Percentiles rank a stretch among this genome's conserved stretches.
These are phyloP conservation scores for Sebastes melanostomus DNA, from an alignment of 2,797 vertebrate genomes.

Conservation along the genomic window DNA sequence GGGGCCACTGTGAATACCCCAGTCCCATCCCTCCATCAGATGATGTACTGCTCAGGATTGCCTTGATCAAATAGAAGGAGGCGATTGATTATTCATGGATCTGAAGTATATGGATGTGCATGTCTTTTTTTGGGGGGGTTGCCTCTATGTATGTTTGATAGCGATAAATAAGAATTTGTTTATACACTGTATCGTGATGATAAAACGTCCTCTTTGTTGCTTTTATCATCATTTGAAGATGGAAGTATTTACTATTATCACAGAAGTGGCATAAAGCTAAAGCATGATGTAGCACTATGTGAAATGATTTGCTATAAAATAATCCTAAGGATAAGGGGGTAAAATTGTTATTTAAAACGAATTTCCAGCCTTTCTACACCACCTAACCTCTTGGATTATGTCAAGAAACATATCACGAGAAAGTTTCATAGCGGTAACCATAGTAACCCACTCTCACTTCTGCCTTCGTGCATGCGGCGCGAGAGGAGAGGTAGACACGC, in stretches of 20 bases:
- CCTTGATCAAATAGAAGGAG: conserved; percentile 28
- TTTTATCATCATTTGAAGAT: not conserved
- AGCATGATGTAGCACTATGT: not conserved
- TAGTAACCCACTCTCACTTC: not conserved
- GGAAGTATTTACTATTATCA: not conserved
- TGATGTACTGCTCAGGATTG: conserved; percentile 4
- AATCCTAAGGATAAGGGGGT: not conserved
- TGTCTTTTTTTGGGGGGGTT: not conserved
- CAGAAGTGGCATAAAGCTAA: not conserved
- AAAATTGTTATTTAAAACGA: not conserved
- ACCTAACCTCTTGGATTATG: not conserved
- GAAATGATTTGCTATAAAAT: not conserved
- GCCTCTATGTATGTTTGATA: not conserved
- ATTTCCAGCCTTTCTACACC: not conserved
- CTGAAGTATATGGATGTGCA: not conserved
- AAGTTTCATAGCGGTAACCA: not conserved
- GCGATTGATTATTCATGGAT: conserved; percentile 13
- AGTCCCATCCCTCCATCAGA: conserved; percentile 25
- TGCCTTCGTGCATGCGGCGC: not conserved
- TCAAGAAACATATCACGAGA: not conserved
- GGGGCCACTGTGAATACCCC: conserved; percentile 28
- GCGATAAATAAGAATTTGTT: not conserved
- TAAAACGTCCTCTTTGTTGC: not conserved
- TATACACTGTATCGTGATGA: not conserved
- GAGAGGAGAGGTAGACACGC: not conserved